Percentiles rank a stretch among this genome's conserved stretches.
Evolutionary conservation across 2,113 vertebrate genomes (phyloP).

Genomic region (Scytalopus superciliaris): DNA sequence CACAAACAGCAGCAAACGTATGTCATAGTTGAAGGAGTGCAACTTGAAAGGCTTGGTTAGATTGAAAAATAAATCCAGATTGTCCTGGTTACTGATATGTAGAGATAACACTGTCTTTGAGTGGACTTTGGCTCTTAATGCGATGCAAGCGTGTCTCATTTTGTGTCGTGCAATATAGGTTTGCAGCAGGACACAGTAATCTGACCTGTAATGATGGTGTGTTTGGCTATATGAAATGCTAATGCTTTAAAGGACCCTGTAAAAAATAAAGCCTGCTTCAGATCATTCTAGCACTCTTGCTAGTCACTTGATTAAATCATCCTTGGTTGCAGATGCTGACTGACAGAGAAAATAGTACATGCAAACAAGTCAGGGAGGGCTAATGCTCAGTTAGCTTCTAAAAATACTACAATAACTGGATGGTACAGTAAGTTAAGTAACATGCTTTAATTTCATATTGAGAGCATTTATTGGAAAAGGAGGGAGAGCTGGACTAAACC

Average conservation of each 20-base stretch:
- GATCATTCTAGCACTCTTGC: not conserved
- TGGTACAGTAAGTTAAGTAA: slow-evolving; percentile 49
- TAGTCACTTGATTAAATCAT: not conserved
- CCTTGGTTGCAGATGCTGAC: not conserved
- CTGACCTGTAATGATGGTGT: not conserved
- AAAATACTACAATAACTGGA: slow-evolving; percentile 50
- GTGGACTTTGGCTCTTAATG: slow-evolving; percentile 6
- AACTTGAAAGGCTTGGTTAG: slow-evolving; percentile 45
- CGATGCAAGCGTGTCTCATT: not conserved
- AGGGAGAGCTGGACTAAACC: slow-evolving; percentile 3
- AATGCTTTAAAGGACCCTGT: not conserved
- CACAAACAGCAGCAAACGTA: slow-evolving; percentile 3
- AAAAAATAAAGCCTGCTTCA: not conserved
- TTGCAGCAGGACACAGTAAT: slow-evolving; percentile 1
- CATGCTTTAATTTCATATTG: slow-evolving; percentile 42
- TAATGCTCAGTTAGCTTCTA: slow-evolving; percentile 42
- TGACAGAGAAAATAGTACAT: not conserved
- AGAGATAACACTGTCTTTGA: slow-evolving; percentile 8
- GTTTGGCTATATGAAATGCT: not conserved
- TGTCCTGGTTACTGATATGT: slow-evolving; percentile 24
- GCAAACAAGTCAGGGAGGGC: not conserved
- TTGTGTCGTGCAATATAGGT: not conserved
- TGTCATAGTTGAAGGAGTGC: not conserved
- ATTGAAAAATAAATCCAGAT: slow-evolving; percentile 45
- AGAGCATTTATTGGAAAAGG: slow-evolving; percentile 21